Conservation (phyloP, 2,113 vertebrate species). For the Labeo rohita region DNA sequence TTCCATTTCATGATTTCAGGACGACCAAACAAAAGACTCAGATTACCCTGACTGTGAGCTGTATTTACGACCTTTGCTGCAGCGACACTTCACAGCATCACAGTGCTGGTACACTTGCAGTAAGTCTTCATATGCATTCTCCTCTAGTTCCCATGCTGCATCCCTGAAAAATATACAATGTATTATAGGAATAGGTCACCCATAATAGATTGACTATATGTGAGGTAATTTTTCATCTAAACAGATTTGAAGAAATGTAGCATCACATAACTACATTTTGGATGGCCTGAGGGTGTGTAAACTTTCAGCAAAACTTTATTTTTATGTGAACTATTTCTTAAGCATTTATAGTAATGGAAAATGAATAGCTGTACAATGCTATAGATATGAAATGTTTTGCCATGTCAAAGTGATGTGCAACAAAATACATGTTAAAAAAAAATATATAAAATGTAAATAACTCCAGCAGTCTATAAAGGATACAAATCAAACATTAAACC, state of each 20-base stretch:
- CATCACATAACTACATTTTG: background rate
- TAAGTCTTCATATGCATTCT: conserved; percentile 91
- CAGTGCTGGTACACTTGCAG: conserved; percentile 86
- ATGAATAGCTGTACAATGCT: too few species aligned
- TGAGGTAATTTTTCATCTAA: too few species aligned
- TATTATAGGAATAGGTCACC: background rate
- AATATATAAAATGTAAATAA: background rate
- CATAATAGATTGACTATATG: background rate
- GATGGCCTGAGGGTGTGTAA: background rate
- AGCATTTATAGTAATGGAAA: background rate
- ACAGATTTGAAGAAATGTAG: background rate
- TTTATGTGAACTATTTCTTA: too few species aligned
- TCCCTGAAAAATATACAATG: conserved; percentile 77
- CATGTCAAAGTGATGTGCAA: background rate
- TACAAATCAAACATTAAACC: background rate
- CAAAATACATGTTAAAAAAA: background rate
- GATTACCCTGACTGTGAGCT: conserved; percentile 83
- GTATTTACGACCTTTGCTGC: conserved; percentile 82
- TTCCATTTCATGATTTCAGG: background rate
- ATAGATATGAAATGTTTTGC: background rate
- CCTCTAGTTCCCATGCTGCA: conserved; percentile 97
- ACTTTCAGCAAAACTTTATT: background rate
- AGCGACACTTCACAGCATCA: conserved; percentile 83
- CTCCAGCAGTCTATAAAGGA: background rate
- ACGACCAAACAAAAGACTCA: background rate